These are phyloP conservation scores for Engystomops pustulosus DNA, from an alignment of 2,113 vertebrate species.

Conservation along the genomic window DNA sequence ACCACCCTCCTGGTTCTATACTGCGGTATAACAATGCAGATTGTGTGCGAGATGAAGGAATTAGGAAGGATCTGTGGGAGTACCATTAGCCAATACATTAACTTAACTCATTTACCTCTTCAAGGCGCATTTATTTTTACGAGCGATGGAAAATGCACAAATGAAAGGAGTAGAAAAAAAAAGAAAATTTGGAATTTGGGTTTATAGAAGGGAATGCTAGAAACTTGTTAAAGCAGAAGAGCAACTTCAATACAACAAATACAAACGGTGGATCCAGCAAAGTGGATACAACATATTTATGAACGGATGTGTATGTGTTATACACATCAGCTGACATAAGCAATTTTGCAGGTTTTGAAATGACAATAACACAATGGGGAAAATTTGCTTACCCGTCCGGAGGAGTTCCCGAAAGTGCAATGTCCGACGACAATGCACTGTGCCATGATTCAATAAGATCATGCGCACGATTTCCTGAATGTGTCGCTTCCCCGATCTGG, in stretches of 20 bases:
- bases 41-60: constrained; percentile 53
- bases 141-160: constrained; percentile 38
- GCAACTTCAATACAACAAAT: too few relatives aligned
- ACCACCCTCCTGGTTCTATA: constrained; percentile 48
- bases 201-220: neutral
- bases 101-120: constrained; percentile 57
- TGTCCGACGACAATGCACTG: too few relatives aligned
- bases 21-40: constrained; percentile 55
- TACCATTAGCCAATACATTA: constrained; percentile 59
- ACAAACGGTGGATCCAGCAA: neutral
- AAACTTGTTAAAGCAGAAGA: neutral
- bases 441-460: too few relatives aligned
- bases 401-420: too few relatives aligned
- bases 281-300: neutral
- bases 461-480: too few relatives aligned
- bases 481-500: too few relatives aligned
- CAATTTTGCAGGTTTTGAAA: too few relatives aligned
- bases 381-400: too few relatives aligned
- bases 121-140: constrained; percentile 58
- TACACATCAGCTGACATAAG: too few relatives aligned
- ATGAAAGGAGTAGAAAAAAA: constrained; percentile 25
- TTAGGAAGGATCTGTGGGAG: constrained; percentile 56
- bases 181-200: constrained; percentile 21
- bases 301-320: too few relatives aligned
- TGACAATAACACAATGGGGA: too few relatives aligned